phyloP scores from a whole-genome alignment of 2,888 invertebrate species.

The Anagyrus pseudococci region DNA sequence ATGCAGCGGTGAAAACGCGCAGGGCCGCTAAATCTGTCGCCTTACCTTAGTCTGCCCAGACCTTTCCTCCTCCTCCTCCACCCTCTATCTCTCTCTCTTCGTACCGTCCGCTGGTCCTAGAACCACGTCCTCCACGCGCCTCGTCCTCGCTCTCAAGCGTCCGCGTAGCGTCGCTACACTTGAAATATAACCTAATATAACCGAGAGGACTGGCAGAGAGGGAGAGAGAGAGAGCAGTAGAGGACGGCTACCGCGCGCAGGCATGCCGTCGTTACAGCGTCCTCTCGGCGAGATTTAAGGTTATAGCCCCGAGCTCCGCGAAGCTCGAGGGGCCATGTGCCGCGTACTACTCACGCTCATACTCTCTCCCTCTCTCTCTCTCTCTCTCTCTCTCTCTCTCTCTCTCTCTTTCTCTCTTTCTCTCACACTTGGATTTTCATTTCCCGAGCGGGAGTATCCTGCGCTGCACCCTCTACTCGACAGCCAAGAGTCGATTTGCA shows the following conservation, averaged over 20 bases:
- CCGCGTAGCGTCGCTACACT: slow-evolving; percentile 16
- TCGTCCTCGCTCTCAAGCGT: not conserved
- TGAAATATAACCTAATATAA: slow-evolving; percentile 39
- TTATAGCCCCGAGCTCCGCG: slow-evolving; percentile 17
- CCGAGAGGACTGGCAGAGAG: not conserved
- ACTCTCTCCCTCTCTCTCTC: no score
- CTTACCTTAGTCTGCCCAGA: no score
- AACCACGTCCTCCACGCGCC: not conserved
- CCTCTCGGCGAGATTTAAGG: slow-evolving; percentile 32
- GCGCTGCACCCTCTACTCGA: no score
- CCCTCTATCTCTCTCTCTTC: not conserved
- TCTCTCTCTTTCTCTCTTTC: no score
- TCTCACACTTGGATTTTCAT: slow-evolving; percentile 33
- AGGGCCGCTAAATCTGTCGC: slow-evolving; percentile 6
- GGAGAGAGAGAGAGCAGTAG: not conserved
- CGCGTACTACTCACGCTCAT: no score
- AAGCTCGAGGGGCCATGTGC: no score
- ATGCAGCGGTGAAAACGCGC: not conserved
- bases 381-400: no score
- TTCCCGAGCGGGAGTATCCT: no score
- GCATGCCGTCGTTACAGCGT: slow-evolving; percentile 16
- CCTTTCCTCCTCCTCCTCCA: not conserved
- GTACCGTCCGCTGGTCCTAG: not conserved
- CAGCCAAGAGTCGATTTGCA: slow-evolving; percentile 15
- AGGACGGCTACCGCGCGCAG: slow-evolving; percentile 4